Conservation (phyloP, 2,797 vertebrate species). For the Urosaurus nigricauda region DNA sequence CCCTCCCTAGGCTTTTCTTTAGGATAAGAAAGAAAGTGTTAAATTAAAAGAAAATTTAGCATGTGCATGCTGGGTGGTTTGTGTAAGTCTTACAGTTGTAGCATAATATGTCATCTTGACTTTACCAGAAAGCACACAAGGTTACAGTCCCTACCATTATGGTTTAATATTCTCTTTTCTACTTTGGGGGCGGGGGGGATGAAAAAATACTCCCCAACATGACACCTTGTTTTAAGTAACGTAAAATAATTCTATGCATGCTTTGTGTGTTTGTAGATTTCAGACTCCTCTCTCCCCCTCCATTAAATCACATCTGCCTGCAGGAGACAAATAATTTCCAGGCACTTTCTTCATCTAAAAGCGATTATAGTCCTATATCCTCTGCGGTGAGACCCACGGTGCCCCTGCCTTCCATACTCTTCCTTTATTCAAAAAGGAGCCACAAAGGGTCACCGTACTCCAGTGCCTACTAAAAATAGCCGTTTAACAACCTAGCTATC, state of each 20-base stretch:
- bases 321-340: constrained; percentile 66
- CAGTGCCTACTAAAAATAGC: constrained; percentile 71
- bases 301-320: constrained; percentile 59
- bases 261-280: constrained; percentile 39
- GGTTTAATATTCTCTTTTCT: constrained; percentile 45
- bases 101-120: constrained; percentile 35
- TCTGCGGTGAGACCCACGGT: constrained; percentile 29
- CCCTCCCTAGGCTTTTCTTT: constrained; percentile 21
- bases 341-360: constrained; percentile 59
- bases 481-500: constrained; percentile 64
- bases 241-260: constrained; percentile 42
- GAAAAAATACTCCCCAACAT: background rate
- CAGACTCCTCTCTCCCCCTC: constrained; percentile 16
- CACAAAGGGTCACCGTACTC: constrained; percentile 71
- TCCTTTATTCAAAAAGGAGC: constrained; percentile 56
- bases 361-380: background rate
- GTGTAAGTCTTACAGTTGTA: background rate
- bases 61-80: constrained; percentile 43
- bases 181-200: constrained; percentile 21
- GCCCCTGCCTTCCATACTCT: constrained; percentile 22
- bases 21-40: constrained; percentile 38
- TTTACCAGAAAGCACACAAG: background rate
- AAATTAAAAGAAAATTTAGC: constrained; percentile 41
- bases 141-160: constrained; percentile 23
- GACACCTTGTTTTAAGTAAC: constrained; percentile 37